Percentiles rank a stretch among this genome's conserved stretches.
Conservation (phyloP, 2,113 vertebrate genomes). For the Pangasianodon gigas region DNA sequence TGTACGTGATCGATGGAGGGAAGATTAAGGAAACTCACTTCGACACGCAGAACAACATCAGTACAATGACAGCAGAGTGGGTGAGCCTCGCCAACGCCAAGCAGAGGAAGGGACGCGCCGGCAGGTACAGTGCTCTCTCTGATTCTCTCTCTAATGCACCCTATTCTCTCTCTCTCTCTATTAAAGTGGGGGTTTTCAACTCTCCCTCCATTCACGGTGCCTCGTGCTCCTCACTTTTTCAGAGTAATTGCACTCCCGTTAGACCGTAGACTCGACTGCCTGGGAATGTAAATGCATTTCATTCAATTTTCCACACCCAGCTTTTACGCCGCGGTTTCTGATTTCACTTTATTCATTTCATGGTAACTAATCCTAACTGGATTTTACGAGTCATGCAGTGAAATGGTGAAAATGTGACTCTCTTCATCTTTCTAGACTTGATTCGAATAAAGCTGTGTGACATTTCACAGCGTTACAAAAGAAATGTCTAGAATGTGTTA, state of each 20-base stretch:
- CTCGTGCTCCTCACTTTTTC: neutral
- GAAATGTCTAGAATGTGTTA: neutral
- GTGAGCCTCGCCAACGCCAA: constrained; percentile 96
- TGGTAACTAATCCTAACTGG: neutral
- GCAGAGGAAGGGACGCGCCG: constrained; percentile 93
- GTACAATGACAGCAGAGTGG: constrained; percentile 96
- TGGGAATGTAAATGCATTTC: neutral
- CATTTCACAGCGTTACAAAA: neutral
- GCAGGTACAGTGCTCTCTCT: constrained; percentile 76
- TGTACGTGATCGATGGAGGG: constrained; percentile 94
- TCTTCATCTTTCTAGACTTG: neutral
- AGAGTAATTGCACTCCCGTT: neutral
- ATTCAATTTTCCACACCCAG: neutral
- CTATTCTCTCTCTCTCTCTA: neutral
- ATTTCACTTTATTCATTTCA: neutral
- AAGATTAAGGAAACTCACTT: constrained; percentile 98
- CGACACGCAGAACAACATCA: constrained; percentile 97
- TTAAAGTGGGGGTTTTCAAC: too few relatives aligned
- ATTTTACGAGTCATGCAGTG: neutral
- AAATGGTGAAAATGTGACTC: neutral
- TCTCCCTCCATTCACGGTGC: neutral
- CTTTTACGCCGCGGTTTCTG: neutral
- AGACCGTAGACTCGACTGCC: neutral
- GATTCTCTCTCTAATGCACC: neutral
- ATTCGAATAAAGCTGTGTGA: neutral